Evolutionary conservation across 2,113 vertebrate species (phyloP).

Genomic region (Excalfactoria chinensis): DNA sequence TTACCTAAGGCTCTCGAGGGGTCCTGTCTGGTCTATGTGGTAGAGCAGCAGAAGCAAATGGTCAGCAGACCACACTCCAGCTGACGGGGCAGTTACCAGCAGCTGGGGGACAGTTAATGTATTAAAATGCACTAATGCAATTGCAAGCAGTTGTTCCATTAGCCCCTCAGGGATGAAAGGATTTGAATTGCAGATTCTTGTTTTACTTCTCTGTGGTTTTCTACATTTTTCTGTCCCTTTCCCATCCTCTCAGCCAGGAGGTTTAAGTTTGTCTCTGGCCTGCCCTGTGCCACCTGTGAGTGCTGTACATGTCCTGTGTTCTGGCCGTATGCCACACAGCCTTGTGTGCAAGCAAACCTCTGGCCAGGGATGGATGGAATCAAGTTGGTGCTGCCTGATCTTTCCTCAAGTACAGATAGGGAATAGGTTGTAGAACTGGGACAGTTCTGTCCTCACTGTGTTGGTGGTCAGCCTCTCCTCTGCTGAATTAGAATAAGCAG

Average conservation of each 20-base stretch:
- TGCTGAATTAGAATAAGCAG: neutral
- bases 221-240: neutral
- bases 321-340: rapidly evolving
- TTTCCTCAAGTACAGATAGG: neutral
- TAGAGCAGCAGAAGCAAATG: neutral
- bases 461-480: neutral
- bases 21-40: neutral
- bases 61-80: neutral
- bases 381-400: neutral
- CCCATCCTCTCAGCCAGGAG: neutral
- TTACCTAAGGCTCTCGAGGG: neutral
- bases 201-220: neutral
- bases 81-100: neutral
- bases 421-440: neutral
- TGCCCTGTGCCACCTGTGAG: neutral
- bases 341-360: rapidly evolving
- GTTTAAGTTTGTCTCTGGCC: neutral
- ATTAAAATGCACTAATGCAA: slow-evolving; percentile 63
- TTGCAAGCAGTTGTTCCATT: slow-evolving; percentile 48
- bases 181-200: slow-evolving; percentile 59
- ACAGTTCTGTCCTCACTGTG: neutral
- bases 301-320: rapidly evolving
- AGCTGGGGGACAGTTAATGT: slow-evolving; percentile 12
- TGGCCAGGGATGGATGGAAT: neutral
- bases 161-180: neutral